Evolutionary conservation across 2,888 invertebrate species (phyloP), one percentile per base, ranked within the genome.

Genomic region (Neocrepidodera transversa): DNA sequence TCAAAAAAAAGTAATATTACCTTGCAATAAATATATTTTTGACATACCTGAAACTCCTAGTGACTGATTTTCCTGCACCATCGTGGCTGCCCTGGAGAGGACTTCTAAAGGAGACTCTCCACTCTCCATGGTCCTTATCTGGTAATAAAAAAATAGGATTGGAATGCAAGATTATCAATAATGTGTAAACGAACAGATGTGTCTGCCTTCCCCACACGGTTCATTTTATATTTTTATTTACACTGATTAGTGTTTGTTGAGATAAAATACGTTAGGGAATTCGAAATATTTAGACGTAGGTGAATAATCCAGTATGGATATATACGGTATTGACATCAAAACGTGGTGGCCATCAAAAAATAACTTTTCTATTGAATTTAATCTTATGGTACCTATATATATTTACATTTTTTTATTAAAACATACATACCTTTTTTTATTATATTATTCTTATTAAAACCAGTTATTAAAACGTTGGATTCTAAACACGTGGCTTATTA

Each of bases 31-130:
- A n/a, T n/a, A n/a, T n/a, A n/a, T n/a, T n/a, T n/a, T 45, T 3
- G 13, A 26, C 80, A 81, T 80, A 86, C 86, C 86, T 71, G 85
- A 71, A 43, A 74, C 71, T 36, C 68, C 60, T 35, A 76, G 70
- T n/a, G 77, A 71, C 51, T 79, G 74, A 56, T 79, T 77, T 69
- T 87, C 88, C 66, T 89, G 90, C 70, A 93, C 88, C 92, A 93
- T 93, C 16, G 92, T 92, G 16, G 93, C 93, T 62, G 93, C 93
- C 74, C 93, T 86, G 68, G 93, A 93, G 68, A 94, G 83, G 70
- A 94, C 93, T 76, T 93, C 93, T 78, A 93, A 81, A 63, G 93
- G 90, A 60, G 92, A 89, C 83, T 93, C 93, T 79, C 90, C 87
- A 71, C 86, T 85, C 79, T 88, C 87, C 87, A 88, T 87, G 32